phyloP scores from a whole-genome alignment of 2,888 invertebrate species.

The Stenoptilia bipunctidactyla region DNA sequence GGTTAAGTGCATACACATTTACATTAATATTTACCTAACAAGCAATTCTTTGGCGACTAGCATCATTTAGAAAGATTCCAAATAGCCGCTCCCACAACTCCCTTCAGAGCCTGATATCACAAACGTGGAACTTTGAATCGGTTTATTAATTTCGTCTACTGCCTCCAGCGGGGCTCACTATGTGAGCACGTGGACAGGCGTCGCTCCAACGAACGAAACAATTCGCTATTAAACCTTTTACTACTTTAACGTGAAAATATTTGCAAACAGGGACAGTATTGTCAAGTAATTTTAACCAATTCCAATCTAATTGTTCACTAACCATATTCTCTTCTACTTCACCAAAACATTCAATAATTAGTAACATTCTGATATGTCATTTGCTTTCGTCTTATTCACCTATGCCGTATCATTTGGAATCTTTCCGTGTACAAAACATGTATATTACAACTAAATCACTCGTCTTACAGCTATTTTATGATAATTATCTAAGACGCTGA shows the following conservation, averaged over 20 bases:
- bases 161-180: slow-evolving; percentile 44
- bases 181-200: slow-evolving; percentile 66
- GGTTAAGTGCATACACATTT: slow-evolving; percentile 57
- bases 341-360: slow-evolving; percentile 36
- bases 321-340: slow-evolving; percentile 38
- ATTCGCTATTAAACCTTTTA: slow-evolving; percentile 63
- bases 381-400: slow-evolving; percentile 45
- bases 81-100: slow-evolving; percentile 28
- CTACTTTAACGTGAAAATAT: slow-evolving; percentile 53
- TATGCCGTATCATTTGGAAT: slow-evolving; percentile 57
- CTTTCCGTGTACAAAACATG: slow-evolving; percentile 54
- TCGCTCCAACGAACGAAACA: slow-evolving; percentile 39
- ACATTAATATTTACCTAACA: slow-evolving; percentile 54
- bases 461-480: slow-evolving; percentile 38
- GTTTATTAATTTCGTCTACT: slow-evolving; percentile 38
- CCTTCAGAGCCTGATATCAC: slow-evolving; percentile 9
- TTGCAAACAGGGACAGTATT: slow-evolving; percentile 49
- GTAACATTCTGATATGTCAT: slow-evolving; percentile 68
- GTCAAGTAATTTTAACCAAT: slow-evolving; percentile 28
- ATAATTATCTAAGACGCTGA: background rate
- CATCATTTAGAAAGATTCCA: slow-evolving; percentile 68
- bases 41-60: slow-evolving; percentile 64
- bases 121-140: slow-evolving; percentile 23
- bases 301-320: slow-evolving; percentile 23
- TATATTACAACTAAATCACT: slow-evolving; percentile 57